A percentile compares a stretch with the other conserved stretches of the same genome.
Conservation (phyloP, 2,113 vertebrate genomes). For the Chaenocephalus aceratus region DNA sequence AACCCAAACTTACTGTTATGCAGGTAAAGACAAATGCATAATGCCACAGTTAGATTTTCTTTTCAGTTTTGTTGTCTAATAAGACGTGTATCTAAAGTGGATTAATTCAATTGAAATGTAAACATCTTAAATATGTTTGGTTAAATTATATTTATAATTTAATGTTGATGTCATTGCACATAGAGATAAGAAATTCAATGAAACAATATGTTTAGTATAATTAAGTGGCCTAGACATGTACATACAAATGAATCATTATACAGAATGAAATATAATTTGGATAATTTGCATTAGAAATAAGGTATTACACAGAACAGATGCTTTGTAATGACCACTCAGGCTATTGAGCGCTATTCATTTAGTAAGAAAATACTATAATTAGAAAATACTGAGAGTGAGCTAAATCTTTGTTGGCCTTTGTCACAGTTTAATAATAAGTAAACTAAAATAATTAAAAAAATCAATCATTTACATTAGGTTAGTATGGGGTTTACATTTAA, state of each 20-base stretch:
- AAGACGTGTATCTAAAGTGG: neutral
- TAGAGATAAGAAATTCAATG: neutral
- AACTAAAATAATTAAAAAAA: neutral
- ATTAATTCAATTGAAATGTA: neutral
- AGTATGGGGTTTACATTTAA: neutral
- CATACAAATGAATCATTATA: neutral
- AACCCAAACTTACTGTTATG: neutral
- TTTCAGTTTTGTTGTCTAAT: neutral
- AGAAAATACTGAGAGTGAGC: neutral
- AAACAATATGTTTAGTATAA: neutral
- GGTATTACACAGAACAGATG: neutral
- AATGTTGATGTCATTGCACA: neutral
- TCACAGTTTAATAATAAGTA: neutral
- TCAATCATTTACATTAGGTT: neutral
- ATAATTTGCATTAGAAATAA: conserved; percentile 1
- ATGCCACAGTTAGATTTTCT: neutral
- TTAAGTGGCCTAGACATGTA: neutral
- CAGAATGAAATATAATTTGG: neutral
- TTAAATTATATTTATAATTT: neutral
- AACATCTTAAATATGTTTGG: neutral
- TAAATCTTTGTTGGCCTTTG: neutral
- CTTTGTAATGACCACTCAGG: neutral
- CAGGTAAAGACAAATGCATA: neutral
- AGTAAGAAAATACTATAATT: too few species aligned
- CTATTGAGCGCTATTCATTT: too few species aligned